Evolutionary conservation across 2,888 invertebrate species (phyloP).

Genomic region (Lasioglossum leucozonium): DNA sequence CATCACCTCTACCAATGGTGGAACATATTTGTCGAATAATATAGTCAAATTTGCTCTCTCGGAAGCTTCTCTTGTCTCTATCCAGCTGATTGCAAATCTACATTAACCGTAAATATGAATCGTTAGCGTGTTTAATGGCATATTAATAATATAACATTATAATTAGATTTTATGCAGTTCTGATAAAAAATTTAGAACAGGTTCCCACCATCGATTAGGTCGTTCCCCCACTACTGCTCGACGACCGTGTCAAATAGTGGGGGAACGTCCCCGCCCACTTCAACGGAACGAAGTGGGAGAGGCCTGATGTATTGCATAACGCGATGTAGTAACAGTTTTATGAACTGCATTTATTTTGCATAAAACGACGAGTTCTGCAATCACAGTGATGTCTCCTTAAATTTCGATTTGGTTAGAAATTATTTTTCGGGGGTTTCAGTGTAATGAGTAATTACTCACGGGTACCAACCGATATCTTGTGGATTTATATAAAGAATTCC

Average conservation of each 20-base stretch:
- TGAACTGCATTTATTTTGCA: too few relatives aligned
- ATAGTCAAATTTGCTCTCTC: slow-evolving; percentile 93
- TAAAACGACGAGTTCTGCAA: too few relatives aligned
- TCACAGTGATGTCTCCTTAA: background rate
- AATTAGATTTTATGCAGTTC: too few relatives aligned
- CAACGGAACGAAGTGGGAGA: too few relatives aligned
- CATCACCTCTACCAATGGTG: slow-evolving; percentile 91
- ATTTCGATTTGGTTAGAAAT: background rate
- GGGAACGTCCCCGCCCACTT: too few relatives aligned
- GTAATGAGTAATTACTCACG: slow-evolving; percentile 86
- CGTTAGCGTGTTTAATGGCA: background rate
- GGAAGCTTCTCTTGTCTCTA: slow-evolving; percentile 90
- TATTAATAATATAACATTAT: background rate
- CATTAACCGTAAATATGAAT: background rate
- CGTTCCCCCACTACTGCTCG: too few relatives aligned
- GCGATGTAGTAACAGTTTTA: too few relatives aligned
- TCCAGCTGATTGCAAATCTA: slow-evolving; percentile 95
- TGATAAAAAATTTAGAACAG: too few relatives aligned
- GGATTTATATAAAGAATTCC: slow-evolving; percentile 98
- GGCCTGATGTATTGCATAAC: too few relatives aligned
- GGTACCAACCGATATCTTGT: slow-evolving; percentile 97
- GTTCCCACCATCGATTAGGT: too few relatives aligned
- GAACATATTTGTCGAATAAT: slow-evolving; percentile 97
- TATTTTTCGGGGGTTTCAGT: background rate
- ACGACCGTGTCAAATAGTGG: too few relatives aligned